Conservation (phyloP, 2,888 invertebrate genomes). For the Hirudinaria manillensis region DNA sequence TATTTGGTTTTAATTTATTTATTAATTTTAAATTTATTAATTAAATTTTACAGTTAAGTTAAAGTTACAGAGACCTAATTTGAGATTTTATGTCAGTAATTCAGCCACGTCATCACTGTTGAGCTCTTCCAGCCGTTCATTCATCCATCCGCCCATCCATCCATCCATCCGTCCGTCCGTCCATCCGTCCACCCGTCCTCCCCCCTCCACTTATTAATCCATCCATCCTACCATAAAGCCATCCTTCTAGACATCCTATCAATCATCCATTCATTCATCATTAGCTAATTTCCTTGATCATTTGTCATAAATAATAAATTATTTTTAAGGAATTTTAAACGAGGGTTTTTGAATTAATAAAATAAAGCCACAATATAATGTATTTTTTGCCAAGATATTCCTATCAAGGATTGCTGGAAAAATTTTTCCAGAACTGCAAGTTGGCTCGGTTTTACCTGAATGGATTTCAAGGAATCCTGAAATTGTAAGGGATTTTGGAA, state of each 20-base stretch:
- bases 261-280: neutral
- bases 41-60: too few species aligned
- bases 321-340: too few species aligned
- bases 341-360: too few species aligned
- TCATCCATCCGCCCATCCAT: too few species aligned
- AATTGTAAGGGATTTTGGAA: conserved; percentile 39
- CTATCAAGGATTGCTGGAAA: conserved; percentile 46
- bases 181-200: too few species aligned
- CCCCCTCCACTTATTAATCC: neutral
- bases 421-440: conserved; percentile 45
- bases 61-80: too few species aligned
- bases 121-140: neutral
- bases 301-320: neutral
- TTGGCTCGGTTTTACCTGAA: conserved; percentile 44
- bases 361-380: neutral
- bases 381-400: conserved; percentile 42
- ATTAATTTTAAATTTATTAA: too few species aligned
- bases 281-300: neutral
- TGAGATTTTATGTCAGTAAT: too few species aligned
- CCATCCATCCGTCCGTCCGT: too few species aligned
- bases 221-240: neutral
- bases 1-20: neutral
- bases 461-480: conserved; percentile 47
- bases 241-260: neutral
- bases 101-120: too few species aligned